phyloP scores from a whole-genome alignment of 2,113 vertebrate genomes.

The Gallinago jamesoni region DNA sequence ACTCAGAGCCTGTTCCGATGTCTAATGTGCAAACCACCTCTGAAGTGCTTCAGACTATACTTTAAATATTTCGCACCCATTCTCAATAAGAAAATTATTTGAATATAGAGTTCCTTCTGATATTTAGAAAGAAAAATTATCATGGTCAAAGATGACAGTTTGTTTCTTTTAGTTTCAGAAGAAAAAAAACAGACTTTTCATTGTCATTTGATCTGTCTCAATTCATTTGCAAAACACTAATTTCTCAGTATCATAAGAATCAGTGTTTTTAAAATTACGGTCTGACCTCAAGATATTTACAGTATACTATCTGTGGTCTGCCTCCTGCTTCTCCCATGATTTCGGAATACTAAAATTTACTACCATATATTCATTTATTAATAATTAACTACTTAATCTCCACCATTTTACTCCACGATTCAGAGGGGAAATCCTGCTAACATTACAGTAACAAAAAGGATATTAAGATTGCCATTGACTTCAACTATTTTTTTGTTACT shows the following conservation, averaged over 20 bases:
- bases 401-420: neutral
- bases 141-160: neutral
- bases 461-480: neutral
- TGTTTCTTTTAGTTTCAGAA: neutral
- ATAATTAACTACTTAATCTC: neutral
- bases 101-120: neutral
- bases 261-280: neutral
- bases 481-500: neutral
- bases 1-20: neutral
- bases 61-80: neutral
- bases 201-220: neutral
- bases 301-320: neutral
- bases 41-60: neutral
- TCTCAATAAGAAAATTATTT: neutral
- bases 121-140: neutral
- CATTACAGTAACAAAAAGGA: neutral
- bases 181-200: neutral
- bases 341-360: neutral
- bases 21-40: neutral
- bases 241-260: neutral
- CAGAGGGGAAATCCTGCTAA: neutral
- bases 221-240: neutral
- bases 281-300: neutral
- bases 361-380: neutral
- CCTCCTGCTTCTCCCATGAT: neutral